Base-by-base conservation (phyloP, 1,140 invertebrate species). In the Sitophilus oryzae region DNA sequence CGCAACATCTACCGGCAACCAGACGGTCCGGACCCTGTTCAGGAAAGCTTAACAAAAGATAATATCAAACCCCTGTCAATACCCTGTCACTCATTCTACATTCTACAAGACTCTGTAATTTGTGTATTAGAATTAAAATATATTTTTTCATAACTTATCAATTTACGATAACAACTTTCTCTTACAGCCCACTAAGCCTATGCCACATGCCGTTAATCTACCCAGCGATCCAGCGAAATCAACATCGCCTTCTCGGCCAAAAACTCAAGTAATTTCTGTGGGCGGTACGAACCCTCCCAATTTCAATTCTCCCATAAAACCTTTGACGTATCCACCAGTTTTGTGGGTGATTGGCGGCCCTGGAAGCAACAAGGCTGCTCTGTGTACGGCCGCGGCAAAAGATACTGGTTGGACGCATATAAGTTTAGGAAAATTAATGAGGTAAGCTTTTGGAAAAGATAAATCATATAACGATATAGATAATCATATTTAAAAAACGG, bases 271-370 rank as follows among this genome's bases (percentile, higher is more conserved):
- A 8, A 66, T 71, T 14, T 69, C 65, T 2, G 64, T 69, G 4
- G 61, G 56, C 8, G 66, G 71, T 62, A 73, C 22, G 56, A 71
- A 56, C 64, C 72, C 50, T 1, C 57, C 60, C 10, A 64, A 61
- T 22, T 66, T 63, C 48, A 57, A 58, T 14, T 64, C 65, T 1
- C 69, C 69, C 1, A 48, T 66, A 1, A 71, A 72, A 61, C 54
- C 58, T 11, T 21, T 43, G 20, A 65, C 67, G 37, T 71, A 78
- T 62, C 83, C 85, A 0, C 73, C 79, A 5, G 79, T 86, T 22
- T 79, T 91, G 43, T 91, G 87, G 86, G 83, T 91, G 0, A 85
- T 91, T 57, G 87, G 88, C 37, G 88, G 88, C 14, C 89, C 89
- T 0, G 89, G 89, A 14, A 72, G 70, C 44, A 83, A 82, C 56